Base-by-base conservation (phyloP, 64 coral and sea anemone genomes). In the Actinia equina region DNA sequence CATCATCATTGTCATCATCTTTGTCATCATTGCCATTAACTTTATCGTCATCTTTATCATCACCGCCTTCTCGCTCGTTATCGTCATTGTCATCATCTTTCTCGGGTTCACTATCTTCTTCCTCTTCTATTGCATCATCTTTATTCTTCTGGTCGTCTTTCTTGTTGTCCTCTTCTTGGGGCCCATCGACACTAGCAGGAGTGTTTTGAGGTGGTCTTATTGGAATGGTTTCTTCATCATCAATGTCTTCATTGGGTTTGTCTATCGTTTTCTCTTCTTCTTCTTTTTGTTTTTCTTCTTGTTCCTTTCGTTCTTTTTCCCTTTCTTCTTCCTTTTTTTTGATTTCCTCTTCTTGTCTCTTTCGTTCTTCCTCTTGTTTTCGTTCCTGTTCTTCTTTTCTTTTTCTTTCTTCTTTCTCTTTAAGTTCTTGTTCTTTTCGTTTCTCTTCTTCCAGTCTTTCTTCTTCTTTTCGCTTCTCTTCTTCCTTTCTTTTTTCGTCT, bases 121-220 rank as follows among this genome's bases (percentile, higher is more conserved):
- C 44, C 77, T 81, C 78, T 9, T 81, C 78, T 18, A 37, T 49
- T 20, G 17, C 18, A 49, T 46, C 78, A 81, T 81, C 49, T 81
- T 81, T 52, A 81, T 52, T 49, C 7, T 81, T 81, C 44, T 20
- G 18, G 3, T 81, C 77, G 7, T 79, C 78, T n/a, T 81, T 52
- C 78, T 81, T 81, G 42, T 80, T 52, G 2, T 44, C 45, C 18
- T 81, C 42, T 8, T 81, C 44, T 5, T 81, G 42, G 5, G 44
- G 78, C 52, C 78, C 49, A 49, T 14, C 78, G 19, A 81, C 78
- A 52, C 78, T 81, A 49, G 78, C 78, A 49, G 78, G 78, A 20
- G 78, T 81, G 44, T 81, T 81, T 17, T 81, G 78, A 52, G 78
- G 78, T 46, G 78, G 78, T 51, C 78, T 18, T 81, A 81, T 81